These are phyloP conservation scores for Pseudomugil gertrudae DNA, from an alignment of 2,797 vertebrate species.

Conservation along the genomic window DNA sequence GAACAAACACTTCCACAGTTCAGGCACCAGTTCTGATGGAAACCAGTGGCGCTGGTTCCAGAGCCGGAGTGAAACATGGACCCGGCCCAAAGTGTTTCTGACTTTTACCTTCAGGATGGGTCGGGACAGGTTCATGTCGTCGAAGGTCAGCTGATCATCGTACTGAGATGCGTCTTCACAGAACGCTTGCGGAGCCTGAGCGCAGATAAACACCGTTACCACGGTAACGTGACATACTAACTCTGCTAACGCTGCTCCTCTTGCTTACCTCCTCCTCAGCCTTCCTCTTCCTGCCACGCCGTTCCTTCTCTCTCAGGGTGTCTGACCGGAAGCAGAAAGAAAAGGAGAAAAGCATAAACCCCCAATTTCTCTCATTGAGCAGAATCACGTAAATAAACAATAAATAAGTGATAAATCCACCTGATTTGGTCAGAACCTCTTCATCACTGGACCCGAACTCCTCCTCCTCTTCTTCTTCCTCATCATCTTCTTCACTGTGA, in stretches of 20 bases:
- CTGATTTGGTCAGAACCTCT: conserved; percentile 89
- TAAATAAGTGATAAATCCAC: conserved; percentile 65
- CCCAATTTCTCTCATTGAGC: no score
- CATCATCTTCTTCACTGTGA: conserved; percentile 65
- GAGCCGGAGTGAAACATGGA: no score
- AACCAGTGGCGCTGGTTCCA: background rate
- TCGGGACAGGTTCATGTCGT: conserved; percentile 96
- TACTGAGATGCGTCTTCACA: conserved; percentile 93
- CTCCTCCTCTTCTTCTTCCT: conserved; percentile 60
- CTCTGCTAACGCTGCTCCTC: background rate
- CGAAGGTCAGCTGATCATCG: conserved; percentile 89
- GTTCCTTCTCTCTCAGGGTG: conserved; percentile 87
- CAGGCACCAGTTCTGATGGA: background rate
- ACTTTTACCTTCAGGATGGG: conserved; percentile 91
- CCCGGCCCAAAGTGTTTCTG: no score
- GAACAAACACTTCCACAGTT: background rate
- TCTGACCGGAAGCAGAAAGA: conserved; percentile 73
- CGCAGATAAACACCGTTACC: conserved; percentile 19
- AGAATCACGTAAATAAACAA: no score
- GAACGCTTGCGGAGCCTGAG: conserved; percentile 83
- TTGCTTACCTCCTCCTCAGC: conserved; percentile 60
- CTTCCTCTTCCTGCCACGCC: conserved; percentile 77
- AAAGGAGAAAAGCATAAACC: background rate
- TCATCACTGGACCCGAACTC: conserved; percentile 89
- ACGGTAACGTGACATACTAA: conserved; percentile 3